Base-by-base conservation (phyloP, 2,113 vertebrate genomes). In the Poeciliopsis retropinna region DNA sequence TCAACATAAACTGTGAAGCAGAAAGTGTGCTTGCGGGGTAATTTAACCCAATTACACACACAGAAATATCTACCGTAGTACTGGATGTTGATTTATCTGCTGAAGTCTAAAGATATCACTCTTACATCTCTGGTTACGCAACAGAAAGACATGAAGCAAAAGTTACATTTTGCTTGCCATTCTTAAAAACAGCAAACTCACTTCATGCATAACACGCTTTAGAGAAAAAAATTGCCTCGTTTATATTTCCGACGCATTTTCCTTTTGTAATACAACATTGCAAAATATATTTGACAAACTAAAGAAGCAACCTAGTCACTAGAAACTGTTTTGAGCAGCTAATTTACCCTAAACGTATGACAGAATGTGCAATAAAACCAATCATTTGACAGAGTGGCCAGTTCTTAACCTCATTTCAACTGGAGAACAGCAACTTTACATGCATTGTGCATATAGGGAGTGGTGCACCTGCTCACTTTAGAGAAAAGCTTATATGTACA, bases 401-500 rank as follows among this genome's bases (percentile, higher is more conserved):
- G 41, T 66, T 41, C 28, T 72, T 73, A 25, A 78, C 69, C 60
- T 64, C 44, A 44, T 60, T 31, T 37, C 6, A 14, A 41, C 67
- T 28, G 30, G 29, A 44, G 27, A 68, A 78, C 74, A 67, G 71
- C 61, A 77, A 80, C 69, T 61, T 37, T 25, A 31, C 64, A 74
- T 79, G 31, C 34, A 78, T 87, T 81, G 75, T 87, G 72, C 60
- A 81, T 81, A 70, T 79, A 79, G 66, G 27, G 72, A 79, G 79
- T 68, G 69, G 68, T 79, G 84, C 89, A 87, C 84, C 88, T 89
- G 86, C 81, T 51, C 10, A 61, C 60, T 67, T 70, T 67, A 41
- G 69, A 67, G 28, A 78, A 60, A 82, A 85, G 86, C 85, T 87
- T 79, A 72, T 75, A 19, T 57, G 63, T 70, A 66, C 47, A 73